Percentiles rank a stretch among this genome's conserved stretches.
Conservation (phyloP, 2,797 vertebrate genomes). For the Acanthurus leucopareius region DNA sequence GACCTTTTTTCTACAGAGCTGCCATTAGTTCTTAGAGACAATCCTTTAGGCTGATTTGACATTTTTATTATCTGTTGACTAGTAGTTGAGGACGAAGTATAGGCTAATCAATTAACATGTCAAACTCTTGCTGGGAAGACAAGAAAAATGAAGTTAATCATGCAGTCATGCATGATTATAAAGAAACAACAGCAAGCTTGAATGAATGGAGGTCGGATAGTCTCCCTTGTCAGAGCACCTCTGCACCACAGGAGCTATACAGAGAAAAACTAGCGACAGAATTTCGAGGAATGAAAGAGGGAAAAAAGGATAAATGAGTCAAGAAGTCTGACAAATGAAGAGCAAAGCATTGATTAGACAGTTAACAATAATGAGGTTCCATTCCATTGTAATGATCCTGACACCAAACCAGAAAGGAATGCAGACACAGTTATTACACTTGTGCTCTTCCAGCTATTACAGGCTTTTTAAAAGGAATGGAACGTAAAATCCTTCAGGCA, state of each 20-base stretch:
- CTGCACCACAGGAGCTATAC: neutral
- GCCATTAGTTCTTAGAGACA: slow-evolving; percentile 4
- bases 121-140: neutral
- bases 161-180: neutral
- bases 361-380: neutral
- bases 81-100: neutral
- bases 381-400: slow-evolving; percentile 21
- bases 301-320: too few relatives aligned
- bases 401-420: neutral
- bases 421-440: slow-evolving; percentile 5
- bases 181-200: neutral
- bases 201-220: neutral
- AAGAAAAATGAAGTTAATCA: neutral
- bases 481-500: neutral
- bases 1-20: slow-evolving; percentile 5
- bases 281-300: neutral
- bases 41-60: slow-evolving; percentile 3
- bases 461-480: neutral
- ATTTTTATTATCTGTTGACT: slow-evolving; percentile 24
- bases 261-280: neutral
- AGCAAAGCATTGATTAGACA: too few relatives aligned
- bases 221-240: neutral
- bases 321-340: too few relatives aligned
- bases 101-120: neutral
- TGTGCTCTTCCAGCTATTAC: neutral